Evolutionary conservation across 2,113 vertebrate species (phyloP).

Genomic region (Nanorana parkeri): DNA sequence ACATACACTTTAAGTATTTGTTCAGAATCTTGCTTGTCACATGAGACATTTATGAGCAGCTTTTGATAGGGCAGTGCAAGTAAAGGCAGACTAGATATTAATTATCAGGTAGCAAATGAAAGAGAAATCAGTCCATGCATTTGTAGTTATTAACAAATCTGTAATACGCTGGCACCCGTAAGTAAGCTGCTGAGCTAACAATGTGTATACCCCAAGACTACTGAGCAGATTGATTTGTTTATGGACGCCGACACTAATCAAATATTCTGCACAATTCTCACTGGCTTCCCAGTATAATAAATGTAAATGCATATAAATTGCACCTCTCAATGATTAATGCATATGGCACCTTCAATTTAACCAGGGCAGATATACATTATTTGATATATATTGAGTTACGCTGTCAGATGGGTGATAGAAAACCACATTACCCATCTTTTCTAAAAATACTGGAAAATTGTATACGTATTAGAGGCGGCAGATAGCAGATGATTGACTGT

Average conservation of each 20-base stretch:
- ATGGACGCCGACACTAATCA: neutral
- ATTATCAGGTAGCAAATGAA: too few relatives aligned
- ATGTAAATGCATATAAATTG: neutral
- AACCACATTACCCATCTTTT: slow-evolving; percentile 3
- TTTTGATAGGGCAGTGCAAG: too few relatives aligned
- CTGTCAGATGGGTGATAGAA: neutral
- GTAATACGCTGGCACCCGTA: too few relatives aligned
- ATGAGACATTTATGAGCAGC: too few relatives aligned
- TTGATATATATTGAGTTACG: slow-evolving; percentile 21
- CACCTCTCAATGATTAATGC: neutral
- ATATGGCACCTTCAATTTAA: neutral
- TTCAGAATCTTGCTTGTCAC: too few relatives aligned
- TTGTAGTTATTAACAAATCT: too few relatives aligned
- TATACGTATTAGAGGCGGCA: neutral
- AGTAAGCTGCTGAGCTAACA: too few relatives aligned
- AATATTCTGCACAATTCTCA: neutral
- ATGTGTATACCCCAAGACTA: neutral
- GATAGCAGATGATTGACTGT: slow-evolving; percentile 14
- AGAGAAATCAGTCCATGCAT: too few relatives aligned
- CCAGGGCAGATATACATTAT: slow-evolving; percentile 7
- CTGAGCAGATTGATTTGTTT: neutral
- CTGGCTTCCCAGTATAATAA: neutral
- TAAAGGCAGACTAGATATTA: too few relatives aligned
- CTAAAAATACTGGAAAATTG: slow-evolving; percentile 23
- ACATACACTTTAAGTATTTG: too few relatives aligned